Evolutionary conservation across 1,140 invertebrate genomes (phyloP).

Genomic region (Oscheius sp.): DNA sequence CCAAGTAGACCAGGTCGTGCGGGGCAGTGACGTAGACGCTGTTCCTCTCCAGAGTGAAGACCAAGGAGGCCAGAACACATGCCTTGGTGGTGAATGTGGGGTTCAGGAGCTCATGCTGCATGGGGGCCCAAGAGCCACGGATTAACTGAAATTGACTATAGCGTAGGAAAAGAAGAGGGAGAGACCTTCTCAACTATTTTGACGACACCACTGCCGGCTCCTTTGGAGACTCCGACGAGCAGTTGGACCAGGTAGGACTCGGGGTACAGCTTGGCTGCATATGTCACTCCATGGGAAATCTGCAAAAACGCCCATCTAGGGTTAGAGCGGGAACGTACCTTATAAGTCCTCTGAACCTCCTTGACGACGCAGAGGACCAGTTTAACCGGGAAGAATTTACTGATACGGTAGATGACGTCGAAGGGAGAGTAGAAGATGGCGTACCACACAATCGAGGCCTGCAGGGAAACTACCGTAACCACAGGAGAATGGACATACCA

Average conservation of each 20-base stretch:
- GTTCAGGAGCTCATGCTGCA: conserved; percentile 93
- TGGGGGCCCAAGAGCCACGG: conserved; percentile 93
- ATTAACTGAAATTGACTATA: conserved; percentile 73
- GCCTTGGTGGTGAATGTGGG: conserved; percentile 97
- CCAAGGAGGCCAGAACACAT: conserved; percentile 85
- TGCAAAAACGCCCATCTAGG: not conserved
- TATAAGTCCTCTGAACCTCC: conserved; percentile 89
- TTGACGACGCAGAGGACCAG: conserved; percentile 86
- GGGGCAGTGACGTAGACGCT: conserved; percentile 92
- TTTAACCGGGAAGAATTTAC: conserved; percentile 91
- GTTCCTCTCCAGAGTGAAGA: conserved; percentile 94
- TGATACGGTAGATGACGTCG: conserved; percentile 91
- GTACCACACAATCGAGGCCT: conserved; percentile 73
- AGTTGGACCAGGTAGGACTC: conserved; percentile 95
- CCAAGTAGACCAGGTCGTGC: conserved; percentile 89
- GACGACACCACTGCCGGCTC: conserved; percentile 87
- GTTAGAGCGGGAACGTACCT: conserved; percentile 64
- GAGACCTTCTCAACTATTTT: conserved; percentile 78
- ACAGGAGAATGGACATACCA: conserved; percentile 67
- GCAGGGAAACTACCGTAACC: not conserved
- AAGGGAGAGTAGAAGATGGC: conserved; percentile 96
- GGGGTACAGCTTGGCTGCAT: conserved; percentile 92
- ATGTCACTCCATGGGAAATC: conserved; percentile 73
- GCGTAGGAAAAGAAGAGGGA: no score
- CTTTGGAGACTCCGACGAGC: conserved; percentile 65